Evolutionary conservation across 2,888 invertebrate genomes (phyloP), one percentile per base, ranked within the genome.

Genomic region (Electrophaes corylata): DNA sequence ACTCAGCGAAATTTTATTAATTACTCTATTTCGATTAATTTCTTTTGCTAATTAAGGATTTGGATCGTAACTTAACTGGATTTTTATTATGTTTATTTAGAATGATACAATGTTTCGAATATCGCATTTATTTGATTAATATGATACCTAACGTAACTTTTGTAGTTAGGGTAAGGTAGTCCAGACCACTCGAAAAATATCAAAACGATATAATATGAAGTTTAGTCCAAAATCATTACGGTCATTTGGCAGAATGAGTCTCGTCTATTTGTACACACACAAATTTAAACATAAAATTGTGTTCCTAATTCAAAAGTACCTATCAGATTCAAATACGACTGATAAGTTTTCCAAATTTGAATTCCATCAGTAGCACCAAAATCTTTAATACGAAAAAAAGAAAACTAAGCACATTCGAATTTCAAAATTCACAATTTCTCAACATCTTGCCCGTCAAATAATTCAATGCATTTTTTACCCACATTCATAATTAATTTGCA

Each of bases 1-100:
- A 71, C 65, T 69, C 69, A 65, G 78, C 77, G 74, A 78, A 79
- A 77, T 78, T 78, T 73, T 77, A 81, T 80, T 81, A 82, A 83
- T 80, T 72, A 78, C 79, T 80, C 73, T 71, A 81, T 82, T 81
- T 76, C 72, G 75, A 79, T 80, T 79, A 78, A 75, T 72, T 69
- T 72, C 61, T 60, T 62, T 64, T 60, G 64, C 66, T 78, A 72
- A 73, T 75, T 75, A 75, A 56, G 56, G 57, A 64, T 58, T 57
- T 61, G 44, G 72, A 75, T 71, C 77, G 82, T 75, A 76, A 84
- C 57, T 64, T 26, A 41, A 20, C 18, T 41, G 12, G 29, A 19
- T 50, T 37, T 47, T 5, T 6, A 43, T 43, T 16, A 16, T 16
- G 12, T 16, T 12, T 12, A 4, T 29, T 29, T 29, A 29, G 3